Percentiles rank a stretch among this genome's conserved stretches.
phyloP scores from a whole-genome alignment of 2,888 invertebrate species.

The Cynaeus angustus region DNA sequence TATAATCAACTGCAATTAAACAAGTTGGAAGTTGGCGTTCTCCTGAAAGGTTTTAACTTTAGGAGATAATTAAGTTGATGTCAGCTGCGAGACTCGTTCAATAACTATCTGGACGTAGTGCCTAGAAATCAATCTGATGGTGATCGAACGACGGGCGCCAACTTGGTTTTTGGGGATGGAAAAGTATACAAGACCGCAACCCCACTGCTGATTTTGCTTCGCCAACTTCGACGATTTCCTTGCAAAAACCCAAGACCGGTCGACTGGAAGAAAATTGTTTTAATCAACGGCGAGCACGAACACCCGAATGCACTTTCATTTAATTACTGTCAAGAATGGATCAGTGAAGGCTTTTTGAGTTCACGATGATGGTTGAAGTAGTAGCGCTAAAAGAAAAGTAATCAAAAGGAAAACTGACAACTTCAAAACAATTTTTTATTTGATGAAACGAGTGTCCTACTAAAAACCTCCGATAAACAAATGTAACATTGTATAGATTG shows the following conservation, averaged over 20 bases:
- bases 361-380: slow-evolving; percentile 3
- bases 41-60: slow-evolving; percentile 54
- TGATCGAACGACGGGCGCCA: slow-evolving; percentile 54
- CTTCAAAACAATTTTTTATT: not conserved
- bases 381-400: not conserved
- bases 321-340: slow-evolving; percentile 20
- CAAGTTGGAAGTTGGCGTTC: slow-evolving; percentile 56
- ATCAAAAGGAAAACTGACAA: slow-evolving; percentile 3
- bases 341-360: slow-evolving; percentile 10
- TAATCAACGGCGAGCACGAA: slow-evolving; percentile 40
- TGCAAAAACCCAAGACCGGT: slow-evolving; percentile 31
- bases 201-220: slow-evolving; percentile 32
- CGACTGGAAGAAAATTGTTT: slow-evolving; percentile 36
- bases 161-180: slow-evolving; percentile 44
- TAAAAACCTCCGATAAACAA: no score
- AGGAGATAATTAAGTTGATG: slow-evolving; percentile 63
- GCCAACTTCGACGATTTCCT: slow-evolving; percentile 33
- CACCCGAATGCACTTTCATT: slow-evolving; percentile 31
- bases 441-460: no score
- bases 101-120: slow-evolving; percentile 55
- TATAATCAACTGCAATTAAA: slow-evolving; percentile 51
- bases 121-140: slow-evolving; percentile 60
- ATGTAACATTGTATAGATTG: no score
- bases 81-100: slow-evolving; percentile 61
- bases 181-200: slow-evolving; percentile 39